Conservation (phyloP, 2,797 vertebrate genomes). For the Coendou prehensilis region DNA sequence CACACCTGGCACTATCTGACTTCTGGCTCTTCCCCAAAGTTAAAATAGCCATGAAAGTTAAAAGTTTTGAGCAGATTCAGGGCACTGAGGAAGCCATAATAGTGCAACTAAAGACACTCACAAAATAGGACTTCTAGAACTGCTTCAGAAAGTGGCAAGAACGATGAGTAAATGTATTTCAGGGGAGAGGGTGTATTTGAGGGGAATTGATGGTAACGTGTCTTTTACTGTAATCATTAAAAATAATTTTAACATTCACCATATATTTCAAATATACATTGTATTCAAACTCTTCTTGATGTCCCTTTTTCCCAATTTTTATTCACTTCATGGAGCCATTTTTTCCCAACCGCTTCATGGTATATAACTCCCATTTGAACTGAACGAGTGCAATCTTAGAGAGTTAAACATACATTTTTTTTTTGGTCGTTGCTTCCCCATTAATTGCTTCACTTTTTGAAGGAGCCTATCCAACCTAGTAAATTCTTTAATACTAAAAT, state of each 20-base stretch:
- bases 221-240: neutral
- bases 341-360: neutral
- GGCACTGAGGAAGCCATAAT: no score
- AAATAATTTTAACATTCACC: neutral
- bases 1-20: neutral
- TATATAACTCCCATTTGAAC: neutral
- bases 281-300: neutral
- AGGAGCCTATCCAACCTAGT: neutral
- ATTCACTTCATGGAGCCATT: neutral
- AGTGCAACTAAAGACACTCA: neutral
- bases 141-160: neutral
- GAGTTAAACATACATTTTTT: neutral
- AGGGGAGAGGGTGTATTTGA: neutral
- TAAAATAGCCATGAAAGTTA: neutral
- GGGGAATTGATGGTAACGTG: neutral
- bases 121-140: neutral
- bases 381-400: neutral
- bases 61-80: no score
- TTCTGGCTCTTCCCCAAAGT: neutral
- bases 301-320: neutral
- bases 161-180: neutral
- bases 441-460: constrained; percentile 22
- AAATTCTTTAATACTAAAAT: constrained; percentile 48
- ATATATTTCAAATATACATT: neutral
- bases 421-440: neutral